Conservation (phyloP, 2,888 invertebrate genomes). For the Gasteruption jaculator region DNA sequence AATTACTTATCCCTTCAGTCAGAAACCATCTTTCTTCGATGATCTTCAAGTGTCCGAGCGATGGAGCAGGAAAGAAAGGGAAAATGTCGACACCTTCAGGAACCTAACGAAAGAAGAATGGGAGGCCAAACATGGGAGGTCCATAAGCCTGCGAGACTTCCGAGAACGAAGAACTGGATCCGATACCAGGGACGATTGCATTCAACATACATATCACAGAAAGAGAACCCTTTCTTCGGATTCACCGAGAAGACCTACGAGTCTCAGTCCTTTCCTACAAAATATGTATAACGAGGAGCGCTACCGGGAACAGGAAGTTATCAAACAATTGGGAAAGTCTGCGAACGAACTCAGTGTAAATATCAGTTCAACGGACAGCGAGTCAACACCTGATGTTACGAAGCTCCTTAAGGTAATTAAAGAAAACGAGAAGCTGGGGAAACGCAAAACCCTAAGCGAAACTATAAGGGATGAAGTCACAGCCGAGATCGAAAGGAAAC, state of each 20-base stretch:
- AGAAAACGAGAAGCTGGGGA: conserved; percentile 41
- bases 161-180: conserved; percentile 21
- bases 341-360: no score
- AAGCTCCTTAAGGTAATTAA: conserved; percentile 44
- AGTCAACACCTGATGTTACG: conserved; percentile 32
- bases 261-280: not conserved
- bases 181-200: conserved; percentile 16
- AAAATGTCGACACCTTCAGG: conserved; percentile 38
- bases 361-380: no score
- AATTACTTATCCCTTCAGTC: no score
- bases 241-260: conserved; percentile 15
- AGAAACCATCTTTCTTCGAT: not conserved
- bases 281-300: no score
- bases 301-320: conserved; percentile 18
- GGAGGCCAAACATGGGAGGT: conserved; percentile 40
- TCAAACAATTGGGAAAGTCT: conserved; percentile 17
- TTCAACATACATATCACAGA: conserved; percentile 7
- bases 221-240: conserved; percentile 16
- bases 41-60: conserved; percentile 18
- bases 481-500: conserved; percentile 43
- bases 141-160: conserved; percentile 18
- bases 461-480: conserved; percentile 43
- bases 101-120: conserved; percentile 48
- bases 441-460: conserved; percentile 38
- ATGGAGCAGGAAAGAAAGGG: conserved; percentile 36